Evolutionary conservation across 2,888 invertebrate genomes (phyloP), one percentile per base, ranked within the genome.

Genomic region (Atrina japonica): DNA sequence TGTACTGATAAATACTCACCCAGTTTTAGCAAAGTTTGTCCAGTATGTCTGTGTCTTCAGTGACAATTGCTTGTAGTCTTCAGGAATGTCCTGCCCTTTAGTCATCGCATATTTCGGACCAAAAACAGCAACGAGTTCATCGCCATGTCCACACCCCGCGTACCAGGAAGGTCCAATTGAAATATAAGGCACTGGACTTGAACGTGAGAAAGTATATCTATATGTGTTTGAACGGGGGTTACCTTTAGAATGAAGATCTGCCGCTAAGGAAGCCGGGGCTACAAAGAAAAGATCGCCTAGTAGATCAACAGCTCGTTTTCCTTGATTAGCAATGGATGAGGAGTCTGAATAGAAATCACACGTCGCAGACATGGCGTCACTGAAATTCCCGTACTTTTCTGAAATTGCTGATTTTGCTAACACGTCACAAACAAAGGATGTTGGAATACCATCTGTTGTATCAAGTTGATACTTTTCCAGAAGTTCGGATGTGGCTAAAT

Each of bases 381-480:
- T 6, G 21, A 6, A 9, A 5, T n/a, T n/a, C 16, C 47, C 47
- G 16, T 47, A 47, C 18, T 47, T 47, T n/a, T n/a, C 47, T 6
- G 5, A 5, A 5, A 47, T 6, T 5, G 21, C n/a, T 18, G 47
- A 3, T 16, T 47, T 47, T 16, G 7, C 47, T 47, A 47, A 16
- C 5, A 16, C 47, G n/a, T 47, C 21, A 47, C 47, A 29, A 2
- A 53, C 27, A n/a, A 53, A 53, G 25, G n/a, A 3, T 14, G 29
- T 53, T 2, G 59, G 43, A 3, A 59, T 21, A 25, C 43, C 43
- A 21, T 45, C 45, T 3, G 43, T 59, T 23, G 43, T 27, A 35
- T 59, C 43, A n/a, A 59, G 27, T 16, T 59, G n/a, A 27, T 45
- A 59, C 11, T 43, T 9, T 29, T 59, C 59, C 27, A 41, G 59